phyloP scores from a whole-genome alignment of 2,888 invertebrate species.

The Cheilosia vernalis region DNA sequence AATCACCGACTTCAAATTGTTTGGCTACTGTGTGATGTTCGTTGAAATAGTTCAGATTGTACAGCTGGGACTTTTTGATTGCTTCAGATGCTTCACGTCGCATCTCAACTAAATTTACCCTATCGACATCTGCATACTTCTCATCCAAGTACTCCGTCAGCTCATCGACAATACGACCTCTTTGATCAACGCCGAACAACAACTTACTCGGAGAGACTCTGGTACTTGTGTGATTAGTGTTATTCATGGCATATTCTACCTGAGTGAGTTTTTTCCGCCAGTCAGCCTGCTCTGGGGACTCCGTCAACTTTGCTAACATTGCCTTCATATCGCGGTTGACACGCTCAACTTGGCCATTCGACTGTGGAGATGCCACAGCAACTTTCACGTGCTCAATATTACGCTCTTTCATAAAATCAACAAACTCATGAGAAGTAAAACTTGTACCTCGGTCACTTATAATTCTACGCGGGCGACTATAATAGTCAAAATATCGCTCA shows the following conservation, averaged over 20 bases:
- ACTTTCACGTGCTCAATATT: neutral
- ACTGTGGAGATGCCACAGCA: neutral
- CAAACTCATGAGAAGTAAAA: conserved; percentile 10
- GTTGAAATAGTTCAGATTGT: too few species aligned
- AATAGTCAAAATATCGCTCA: neutral
- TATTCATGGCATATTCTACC: neutral
- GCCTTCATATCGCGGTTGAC: neutral
- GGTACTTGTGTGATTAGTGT: neutral
- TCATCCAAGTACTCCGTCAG: neutral
- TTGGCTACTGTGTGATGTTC: too few species aligned
- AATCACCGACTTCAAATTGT: too few species aligned
- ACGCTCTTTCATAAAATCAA: neutral
- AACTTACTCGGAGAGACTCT: neutral
- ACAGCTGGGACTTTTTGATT: too few species aligned
- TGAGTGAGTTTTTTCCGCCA: neutral
- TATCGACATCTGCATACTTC: too few species aligned
- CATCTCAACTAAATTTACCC: too few species aligned
- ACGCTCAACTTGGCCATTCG: conserved; percentile 7
- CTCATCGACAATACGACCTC: neutral
- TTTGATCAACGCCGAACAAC: neutral
- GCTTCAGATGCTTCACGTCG: too few species aligned
- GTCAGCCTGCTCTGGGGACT: neutral
- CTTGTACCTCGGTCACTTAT: conserved; percentile 7
- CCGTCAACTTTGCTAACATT: neutral
- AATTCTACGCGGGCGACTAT: neutral